phyloP scores from a whole-genome alignment of 2,113 vertebrate genomes.

The Osmerus mordax region DNA sequence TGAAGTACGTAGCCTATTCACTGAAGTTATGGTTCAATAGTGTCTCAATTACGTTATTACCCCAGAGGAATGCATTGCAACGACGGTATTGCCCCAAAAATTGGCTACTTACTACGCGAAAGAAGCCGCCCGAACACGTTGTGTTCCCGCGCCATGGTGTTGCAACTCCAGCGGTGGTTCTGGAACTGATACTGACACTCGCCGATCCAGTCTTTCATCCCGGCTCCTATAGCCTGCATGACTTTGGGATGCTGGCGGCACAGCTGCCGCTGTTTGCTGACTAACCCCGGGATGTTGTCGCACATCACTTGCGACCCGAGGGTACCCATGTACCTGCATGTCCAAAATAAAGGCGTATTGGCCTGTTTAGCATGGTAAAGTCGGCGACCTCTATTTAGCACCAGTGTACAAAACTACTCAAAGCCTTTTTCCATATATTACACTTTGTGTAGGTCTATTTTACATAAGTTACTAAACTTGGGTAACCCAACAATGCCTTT shows the following conservation, averaged over 20 bases:
- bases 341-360: conserved; percentile 11
- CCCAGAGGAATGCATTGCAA: neutral
- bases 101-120: conserved; percentile 80
- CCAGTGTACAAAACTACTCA: no score
- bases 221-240: conserved; percentile 87
- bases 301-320: conserved; percentile 92
- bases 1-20: no score
- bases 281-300: conserved; percentile 92
- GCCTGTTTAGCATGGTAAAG: no score
- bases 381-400: no score
- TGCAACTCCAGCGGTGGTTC: conserved; percentile 95
- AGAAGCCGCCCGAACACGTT: conserved; percentile 86
- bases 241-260: conserved; percentile 86
- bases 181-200: conserved; percentile 96
- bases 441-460: no score
- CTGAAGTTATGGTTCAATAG: neutral
- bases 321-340: conserved; percentile 87
- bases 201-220: conserved; percentile 85
- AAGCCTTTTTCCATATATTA: no score
- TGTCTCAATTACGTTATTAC: neutral
- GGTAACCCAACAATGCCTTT: no score
- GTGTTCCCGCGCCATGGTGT: conserved; percentile 83
- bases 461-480: no score
- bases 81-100: neutral
- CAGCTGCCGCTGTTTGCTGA: conserved; percentile 89